Conservation (phyloP, 2,797 vertebrate species). For the Thamnophis elegans region DNA sequence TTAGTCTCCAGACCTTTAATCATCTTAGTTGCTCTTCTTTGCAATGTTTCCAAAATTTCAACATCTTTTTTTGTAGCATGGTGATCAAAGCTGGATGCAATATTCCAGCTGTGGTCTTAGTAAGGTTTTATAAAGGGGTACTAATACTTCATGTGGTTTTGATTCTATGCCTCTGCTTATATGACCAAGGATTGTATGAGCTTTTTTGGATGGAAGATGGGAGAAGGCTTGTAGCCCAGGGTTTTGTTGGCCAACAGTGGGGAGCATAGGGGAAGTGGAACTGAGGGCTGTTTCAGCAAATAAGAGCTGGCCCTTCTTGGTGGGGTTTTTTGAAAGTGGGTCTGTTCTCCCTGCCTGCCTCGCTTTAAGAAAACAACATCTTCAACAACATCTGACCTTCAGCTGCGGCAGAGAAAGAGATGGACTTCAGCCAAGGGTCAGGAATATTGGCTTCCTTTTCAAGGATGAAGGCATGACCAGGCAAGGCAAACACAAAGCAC, state of each 20-base stretch:
- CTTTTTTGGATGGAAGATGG: not conserved
- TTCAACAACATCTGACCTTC: slow-evolving; percentile 50
- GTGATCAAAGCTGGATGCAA: not conserved
- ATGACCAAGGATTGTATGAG: not conserved
- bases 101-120: not conserved
- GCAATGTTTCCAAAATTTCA: not conserved
- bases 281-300: not conserved
- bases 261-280: slow-evolving; percentile 57
- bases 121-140: not conserved
- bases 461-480: too few species aligned
- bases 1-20: not conserved
- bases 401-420: slow-evolving; percentile 2
- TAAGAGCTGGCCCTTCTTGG: not conserved
- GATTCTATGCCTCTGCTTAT: not conserved
- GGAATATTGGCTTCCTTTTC: too few species aligned
- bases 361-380: slow-evolving; percentile 53
- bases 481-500: too few species aligned
- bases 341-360: slow-evolving; percentile 43
- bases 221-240: slow-evolving; percentile 37
- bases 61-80: not conserved
- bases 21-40: not conserved
- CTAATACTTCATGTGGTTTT: not conserved
- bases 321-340: slow-evolving; percentile 43
- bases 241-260: not conserved
- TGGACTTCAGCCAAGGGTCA: not conserved